Percentiles rank a stretch among this genome's conserved stretches.
Evolutionary conservation across 1,140 invertebrate genomes (phyloP).

Genomic region (Latrodectus geometricus): DNA sequence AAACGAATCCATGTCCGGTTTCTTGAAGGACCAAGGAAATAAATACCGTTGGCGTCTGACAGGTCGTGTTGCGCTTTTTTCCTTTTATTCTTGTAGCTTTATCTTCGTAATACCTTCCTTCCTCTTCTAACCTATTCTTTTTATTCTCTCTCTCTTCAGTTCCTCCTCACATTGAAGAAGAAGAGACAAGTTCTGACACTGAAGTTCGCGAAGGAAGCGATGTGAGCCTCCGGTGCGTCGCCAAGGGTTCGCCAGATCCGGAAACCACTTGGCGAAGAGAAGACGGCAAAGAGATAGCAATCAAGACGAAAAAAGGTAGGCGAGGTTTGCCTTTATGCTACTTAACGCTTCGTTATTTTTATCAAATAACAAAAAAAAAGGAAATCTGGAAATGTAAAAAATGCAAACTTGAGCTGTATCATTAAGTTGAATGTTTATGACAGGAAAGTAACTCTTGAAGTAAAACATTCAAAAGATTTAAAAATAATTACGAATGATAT

Average conservation of each 20-base stretch:
- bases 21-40: constrained; percentile 41
- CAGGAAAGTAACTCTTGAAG: no score
- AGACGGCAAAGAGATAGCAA: constrained; percentile 65
- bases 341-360: no score
- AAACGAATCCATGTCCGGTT: constrained; percentile 35
- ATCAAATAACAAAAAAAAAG: no score
- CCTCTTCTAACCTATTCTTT: constrained; percentile 28
- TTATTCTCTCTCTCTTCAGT: constrained; percentile 57
- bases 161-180: constrained; percentile 64
- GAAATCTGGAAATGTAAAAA: no score
- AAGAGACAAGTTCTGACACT: constrained; percentile 64
- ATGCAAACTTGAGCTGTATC: no score
- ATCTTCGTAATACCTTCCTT: constrained; percentile 25
- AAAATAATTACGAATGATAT: no score
- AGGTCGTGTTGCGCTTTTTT: constrained; percentile 28
- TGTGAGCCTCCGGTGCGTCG: constrained; percentile 68
- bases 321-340: no score
- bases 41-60: constrained; percentile 47
- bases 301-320: constrained; percentile 57
- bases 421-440: no score
- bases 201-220: constrained; percentile 64
- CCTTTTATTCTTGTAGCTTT: neutral
- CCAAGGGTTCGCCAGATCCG: constrained; percentile 70
- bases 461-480: no score
- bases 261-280: constrained; percentile 70